Evolutionary conservation across 2,113 vertebrate species (phyloP).

Genomic region (Amia ocellicauda): DNA sequence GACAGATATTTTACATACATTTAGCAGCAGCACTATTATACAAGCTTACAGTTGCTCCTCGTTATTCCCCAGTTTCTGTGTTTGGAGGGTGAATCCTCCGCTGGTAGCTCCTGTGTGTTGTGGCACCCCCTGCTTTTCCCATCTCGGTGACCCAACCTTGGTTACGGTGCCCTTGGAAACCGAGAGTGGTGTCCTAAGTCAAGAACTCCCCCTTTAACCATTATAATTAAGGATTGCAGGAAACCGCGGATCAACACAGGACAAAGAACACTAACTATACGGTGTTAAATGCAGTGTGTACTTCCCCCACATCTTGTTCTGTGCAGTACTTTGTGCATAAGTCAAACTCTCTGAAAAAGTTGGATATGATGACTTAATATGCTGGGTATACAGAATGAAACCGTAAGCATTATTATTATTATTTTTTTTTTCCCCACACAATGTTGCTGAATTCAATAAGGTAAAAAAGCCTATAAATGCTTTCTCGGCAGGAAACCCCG

Average conservation of each 20-base stretch:
- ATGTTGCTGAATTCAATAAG: neutral
- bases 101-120: slow-evolving; percentile 8
- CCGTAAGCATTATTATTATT: too few relatives aligned
- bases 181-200: slow-evolving; percentile 16
- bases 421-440: neutral
- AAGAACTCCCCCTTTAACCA: slow-evolving; percentile 13
- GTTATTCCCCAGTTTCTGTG: slow-evolving; percentile 18
- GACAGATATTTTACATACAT: too few relatives aligned
- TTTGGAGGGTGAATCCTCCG: slow-evolving; percentile 10
- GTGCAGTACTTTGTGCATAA: too few relatives aligned
- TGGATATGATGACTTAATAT: too few relatives aligned
- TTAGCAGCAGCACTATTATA: too few relatives aligned
- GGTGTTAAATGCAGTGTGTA: neutral
- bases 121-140: slow-evolving; percentile 7
- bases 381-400: too few relatives aligned
- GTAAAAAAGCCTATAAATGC: neutral
- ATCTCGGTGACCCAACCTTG: slow-evolving; percentile 29
- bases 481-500: neutral
- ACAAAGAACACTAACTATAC: neutral
- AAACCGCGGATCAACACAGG: neutral
- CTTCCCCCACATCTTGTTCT: too few relatives aligned
- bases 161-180: slow-evolving; percentile 48
- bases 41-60: too few relatives aligned
- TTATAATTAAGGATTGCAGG: neutral
- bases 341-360: too few relatives aligned